Percentiles rank a stretch among this genome's conserved stretches.
These are phyloP conservation scores for Salvelinus fontinalis DNA, from an alignment of 2,113 vertebrate genomes.

Conservation along the genomic window DNA sequence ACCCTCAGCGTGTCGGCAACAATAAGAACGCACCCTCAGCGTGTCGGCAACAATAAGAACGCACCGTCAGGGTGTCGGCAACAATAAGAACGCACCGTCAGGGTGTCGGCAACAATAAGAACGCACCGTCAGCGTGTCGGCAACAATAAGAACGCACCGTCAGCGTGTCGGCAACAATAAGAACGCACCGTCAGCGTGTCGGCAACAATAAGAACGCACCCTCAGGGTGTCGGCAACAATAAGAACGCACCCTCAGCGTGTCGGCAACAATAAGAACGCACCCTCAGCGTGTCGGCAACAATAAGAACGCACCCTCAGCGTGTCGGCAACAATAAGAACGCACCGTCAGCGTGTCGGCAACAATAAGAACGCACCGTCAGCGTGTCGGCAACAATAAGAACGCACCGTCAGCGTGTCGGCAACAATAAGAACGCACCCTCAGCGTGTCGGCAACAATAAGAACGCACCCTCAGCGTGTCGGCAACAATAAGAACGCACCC, in stretches of 20 bases:
- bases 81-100: slow-evolving; percentile 20
- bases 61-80: no score
- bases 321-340: slow-evolving; percentile 17
- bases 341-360: no score
- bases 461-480: no score
- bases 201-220: slow-evolving; percentile 19
- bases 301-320: slow-evolving; percentile 2
- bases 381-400: slow-evolving; percentile 19
- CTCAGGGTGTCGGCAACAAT: slow-evolving; percentile 13
- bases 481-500: slow-evolving; percentile 19
- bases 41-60: slow-evolving; percentile 19
- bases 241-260: neutral
- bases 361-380: slow-evolving; percentile 20
- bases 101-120: slow-evolving; percentile 17
- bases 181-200: no score
- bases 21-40: no score
- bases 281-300: slow-evolving; percentile 5
- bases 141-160: slow-evolving; percentile 18
- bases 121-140: no score
- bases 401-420: no score
- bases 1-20: no score
- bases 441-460: slow-evolving; percentile 18
- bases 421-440: slow-evolving; percentile 20
- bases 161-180: slow-evolving; percentile 18
- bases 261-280: slow-evolving; percentile 18